phyloP scores from a whole-genome alignment of 2,888 invertebrate genomes.

The Neria commutata region DNA sequence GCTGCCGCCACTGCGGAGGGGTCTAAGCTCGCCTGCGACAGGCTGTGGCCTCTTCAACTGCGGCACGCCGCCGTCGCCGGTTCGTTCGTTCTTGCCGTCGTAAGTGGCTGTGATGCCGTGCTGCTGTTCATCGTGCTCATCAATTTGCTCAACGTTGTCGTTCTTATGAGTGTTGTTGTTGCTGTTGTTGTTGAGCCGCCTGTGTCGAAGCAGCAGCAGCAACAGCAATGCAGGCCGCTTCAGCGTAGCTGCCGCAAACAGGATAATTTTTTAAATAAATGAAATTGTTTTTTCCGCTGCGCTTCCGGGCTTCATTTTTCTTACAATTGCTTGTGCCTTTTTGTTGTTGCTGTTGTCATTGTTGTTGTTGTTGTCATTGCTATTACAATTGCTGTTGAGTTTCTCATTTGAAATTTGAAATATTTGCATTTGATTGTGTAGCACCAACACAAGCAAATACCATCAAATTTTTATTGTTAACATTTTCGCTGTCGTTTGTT shows the following conservation, averaged over 20 bases:
- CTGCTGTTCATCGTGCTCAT: not conserved
- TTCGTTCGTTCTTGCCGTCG: not conserved
- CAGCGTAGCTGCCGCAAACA: not conserved
- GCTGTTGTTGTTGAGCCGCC: too few relatives aligned
- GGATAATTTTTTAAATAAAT: not conserved
- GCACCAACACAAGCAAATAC: constrained; percentile 11
- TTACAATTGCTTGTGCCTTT: too few relatives aligned
- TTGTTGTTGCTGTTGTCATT: constrained; percentile 12
- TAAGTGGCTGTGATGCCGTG: constrained; percentile 1
- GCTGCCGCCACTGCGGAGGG: not conserved
- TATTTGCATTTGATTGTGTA: constrained; percentile 44
- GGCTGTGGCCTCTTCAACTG: not conserved
- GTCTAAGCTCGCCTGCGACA: constrained; percentile 3
- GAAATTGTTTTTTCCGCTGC: not conserved
- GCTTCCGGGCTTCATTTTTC: not conserved
- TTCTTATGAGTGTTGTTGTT: too few relatives aligned
- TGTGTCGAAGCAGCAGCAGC: not conserved
- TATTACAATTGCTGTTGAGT: not conserved
- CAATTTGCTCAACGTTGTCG: not conserved
- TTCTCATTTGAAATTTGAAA: too few relatives aligned
- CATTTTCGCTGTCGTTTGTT: too few relatives aligned
- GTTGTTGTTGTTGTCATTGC: constrained; percentile 5
- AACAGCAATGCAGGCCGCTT: not conserved
- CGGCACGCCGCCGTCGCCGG: constrained; percentile 2
- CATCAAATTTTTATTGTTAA: not conserved